These are phyloP conservation scores for Phaethon lepturus DNA, from an alignment of 2,113 vertebrate genomes.

Conservation along the genomic window DNA sequence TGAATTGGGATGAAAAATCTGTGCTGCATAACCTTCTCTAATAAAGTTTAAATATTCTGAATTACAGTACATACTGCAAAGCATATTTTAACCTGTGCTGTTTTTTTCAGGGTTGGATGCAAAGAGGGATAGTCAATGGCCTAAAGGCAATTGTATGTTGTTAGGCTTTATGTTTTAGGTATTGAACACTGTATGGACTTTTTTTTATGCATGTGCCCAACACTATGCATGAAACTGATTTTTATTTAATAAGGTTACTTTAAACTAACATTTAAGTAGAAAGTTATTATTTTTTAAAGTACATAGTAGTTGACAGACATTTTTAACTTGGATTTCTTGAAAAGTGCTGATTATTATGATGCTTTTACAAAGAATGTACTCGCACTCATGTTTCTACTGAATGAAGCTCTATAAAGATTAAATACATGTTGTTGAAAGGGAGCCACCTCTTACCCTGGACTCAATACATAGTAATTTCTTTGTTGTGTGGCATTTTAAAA, in stretches of 20 bases:
- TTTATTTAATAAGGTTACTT: not conserved
- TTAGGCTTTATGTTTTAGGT: not conserved
- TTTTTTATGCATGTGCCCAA: not conserved
- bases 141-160: not conserved
- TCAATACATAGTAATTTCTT: not conserved
- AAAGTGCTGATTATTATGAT: not conserved
- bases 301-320: not conserved
- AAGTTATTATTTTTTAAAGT: not conserved
- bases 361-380: not conserved
- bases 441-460: not conserved
- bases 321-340: not conserved
- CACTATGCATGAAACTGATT: not conserved
- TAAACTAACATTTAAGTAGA: not conserved
- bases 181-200: not conserved
- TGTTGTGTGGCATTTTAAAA: not conserved
- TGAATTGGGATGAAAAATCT: not conserved
- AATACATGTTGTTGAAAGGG: not conserved
- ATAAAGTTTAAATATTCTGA: not conserved
- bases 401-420: not conserved
- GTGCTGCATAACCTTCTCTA: not conserved
- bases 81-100: not conserved
- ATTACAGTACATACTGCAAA: not conserved
- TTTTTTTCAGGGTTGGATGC: not conserved
- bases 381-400: not conserved
- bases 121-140: not conserved